A percentile compares a stretch with the other conserved stretches of the same genome.
phyloP scores from a whole-genome alignment of 2,888 invertebrate species.

The Nephrotoma appendiculata region DNA sequence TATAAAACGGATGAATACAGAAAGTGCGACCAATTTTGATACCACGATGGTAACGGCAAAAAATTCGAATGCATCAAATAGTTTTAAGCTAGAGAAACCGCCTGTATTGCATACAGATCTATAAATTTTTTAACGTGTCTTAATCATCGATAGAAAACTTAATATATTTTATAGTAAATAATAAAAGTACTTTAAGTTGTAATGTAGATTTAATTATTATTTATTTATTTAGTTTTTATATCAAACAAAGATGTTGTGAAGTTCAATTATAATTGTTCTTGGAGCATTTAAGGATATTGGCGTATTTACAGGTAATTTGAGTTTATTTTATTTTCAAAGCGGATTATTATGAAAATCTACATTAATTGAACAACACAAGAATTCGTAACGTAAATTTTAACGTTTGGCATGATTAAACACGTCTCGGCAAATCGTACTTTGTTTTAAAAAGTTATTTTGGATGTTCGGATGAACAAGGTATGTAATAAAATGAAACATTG shows the following conservation, averaged over 20 bases:
- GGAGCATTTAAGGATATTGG: not conserved
- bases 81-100: conserved; percentile 7
- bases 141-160: not conserved
- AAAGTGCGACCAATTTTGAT: not conserved
- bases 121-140: conserved; percentile 6
- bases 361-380: not conserved
- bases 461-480: not conserved
- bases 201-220: not conserved
- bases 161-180: not conserved
- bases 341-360: not conserved
- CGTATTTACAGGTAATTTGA: not conserved
- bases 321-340: not conserved
- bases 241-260: not conserved
- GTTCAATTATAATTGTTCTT: not conserved
- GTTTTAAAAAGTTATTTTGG: not conserved
- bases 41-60: conserved; percentile 1
- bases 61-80: conserved; percentile 5
- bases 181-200: not conserved
- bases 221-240: not conserved
- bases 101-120: conserved; percentile 15
- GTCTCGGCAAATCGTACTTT: not conserved
- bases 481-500: not conserved
- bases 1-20: not conserved
- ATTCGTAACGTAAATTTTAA: not conserved
- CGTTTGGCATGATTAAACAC: not conserved